Evolutionary conservation across 2,113 vertebrate species (phyloP), one percentile per base, ranked within the genome.

Genomic region (Struthidea cinerea): DNA sequence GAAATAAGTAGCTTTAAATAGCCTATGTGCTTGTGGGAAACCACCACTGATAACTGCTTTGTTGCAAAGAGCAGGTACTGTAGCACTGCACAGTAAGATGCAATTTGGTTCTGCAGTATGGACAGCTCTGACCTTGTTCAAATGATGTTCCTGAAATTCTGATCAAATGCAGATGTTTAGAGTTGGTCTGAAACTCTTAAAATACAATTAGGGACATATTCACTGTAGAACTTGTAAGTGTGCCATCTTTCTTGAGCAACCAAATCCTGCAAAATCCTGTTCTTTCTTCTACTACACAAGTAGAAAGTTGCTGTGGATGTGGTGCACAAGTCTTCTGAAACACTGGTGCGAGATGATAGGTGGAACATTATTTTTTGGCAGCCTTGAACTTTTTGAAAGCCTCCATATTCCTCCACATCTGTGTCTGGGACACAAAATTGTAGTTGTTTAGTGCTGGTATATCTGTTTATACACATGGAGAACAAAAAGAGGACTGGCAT

Each of bases 381-480:
- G 67, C 77, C 13, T 42, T 61, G 74, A 91, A 70, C 71, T 89
- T 76, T 52, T 33, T 75, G 80, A 89, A 95, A 93, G 37, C 60
- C 85, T 96, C 59, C 87, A 49, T 61, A 39, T 79, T 88, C 82
- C 86, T 92, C 81, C 94, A 96, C 96, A 96, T 98, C 95, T 98
- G 97, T 80, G 85, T 91, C 95, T 94, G 76, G 84, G 91, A 91
- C 82, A 89, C 93, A 80, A 91, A 96, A 78, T 89, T 90, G 82
- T 97, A 87, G 94, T 97, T 97, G 95, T 97, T 97, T 94, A 73
- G 92, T 47, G 55, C 82, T 94, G 94, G 94, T 92, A 35, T 97
- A 94, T 95, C 82, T 97, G 97, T 98, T 98, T 98, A 97, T 95
- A 91, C 88, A 90, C 94, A 87, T 88, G 88, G 94, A 97, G 97